Percentiles rank a stretch among this genome's conserved stretches.
phyloP scores from a whole-genome alignment of 1,140 invertebrate genomes.

The Diorhabda elongata region DNA sequence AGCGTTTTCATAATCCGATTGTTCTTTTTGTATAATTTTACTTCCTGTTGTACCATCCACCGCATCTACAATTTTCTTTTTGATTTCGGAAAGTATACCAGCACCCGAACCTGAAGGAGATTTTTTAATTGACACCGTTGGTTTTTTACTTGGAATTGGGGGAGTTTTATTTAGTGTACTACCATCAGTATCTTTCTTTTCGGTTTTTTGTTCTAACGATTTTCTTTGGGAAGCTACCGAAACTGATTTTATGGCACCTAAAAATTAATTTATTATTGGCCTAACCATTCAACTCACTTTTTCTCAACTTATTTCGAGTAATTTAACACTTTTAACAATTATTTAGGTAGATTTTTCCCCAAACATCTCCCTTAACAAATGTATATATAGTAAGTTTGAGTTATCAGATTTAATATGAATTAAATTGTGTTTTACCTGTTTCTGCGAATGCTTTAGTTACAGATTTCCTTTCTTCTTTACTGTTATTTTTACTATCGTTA shows the following conservation, averaged over 20 bases:
- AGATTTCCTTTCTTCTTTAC: constrained; percentile 21
- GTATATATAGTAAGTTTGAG: too few relatives aligned
- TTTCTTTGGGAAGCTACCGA: constrained; percentile 52
- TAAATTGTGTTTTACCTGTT: constrained; percentile 4
- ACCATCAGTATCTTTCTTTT: constrained; percentile 30
- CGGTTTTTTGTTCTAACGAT: constrained; percentile 50
- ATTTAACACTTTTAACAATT: too few relatives aligned
- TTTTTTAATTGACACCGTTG: constrained; percentile 59
- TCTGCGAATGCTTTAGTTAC: constrained; percentile 9
- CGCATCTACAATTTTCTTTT: constrained; percentile 54
- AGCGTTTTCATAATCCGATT: constrained; percentile 43
- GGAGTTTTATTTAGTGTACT: constrained; percentile 39
- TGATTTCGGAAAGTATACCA: constrained; percentile 55
- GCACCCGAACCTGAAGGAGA: constrained; percentile 54
- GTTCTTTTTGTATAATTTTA: constrained; percentile 21
- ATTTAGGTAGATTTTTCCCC: too few relatives aligned
- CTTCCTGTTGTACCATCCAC: constrained; percentile 42
- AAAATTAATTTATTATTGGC: background rate
- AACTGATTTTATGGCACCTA: constrained; percentile 33
- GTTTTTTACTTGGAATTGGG: constrained; percentile 53
- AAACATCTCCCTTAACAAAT: too few relatives aligned
- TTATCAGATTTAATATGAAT: too few relatives aligned
- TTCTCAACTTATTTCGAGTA: too few relatives aligned
- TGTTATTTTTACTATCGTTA: constrained; percentile 19
- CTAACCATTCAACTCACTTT: too few relatives aligned